phyloP scores from a whole-genome alignment of 1,140 invertebrate species.

The Drosophila repleta region DNA sequence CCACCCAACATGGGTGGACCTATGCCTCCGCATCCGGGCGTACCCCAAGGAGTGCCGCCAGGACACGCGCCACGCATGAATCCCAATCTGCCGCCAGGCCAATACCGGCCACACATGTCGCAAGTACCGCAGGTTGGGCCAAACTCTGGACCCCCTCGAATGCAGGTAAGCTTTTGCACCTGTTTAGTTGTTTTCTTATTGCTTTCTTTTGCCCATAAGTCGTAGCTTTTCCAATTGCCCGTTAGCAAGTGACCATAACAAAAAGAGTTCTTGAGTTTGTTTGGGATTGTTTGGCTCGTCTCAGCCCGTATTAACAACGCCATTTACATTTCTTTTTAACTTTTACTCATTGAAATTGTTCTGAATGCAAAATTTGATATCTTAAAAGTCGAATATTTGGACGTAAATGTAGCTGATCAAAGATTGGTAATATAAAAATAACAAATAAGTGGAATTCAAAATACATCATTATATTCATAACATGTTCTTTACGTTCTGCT shows the following conservation, averaged over 20 bases:
- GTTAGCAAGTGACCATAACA: constrained; percentile 20
- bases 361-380: constrained; percentile 78
- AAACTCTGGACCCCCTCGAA: constrained; percentile 79
- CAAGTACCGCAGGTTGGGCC: constrained; percentile 84
- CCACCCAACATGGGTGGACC: constrained; percentile 82
- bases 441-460: constrained; percentile 2
- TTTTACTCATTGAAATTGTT: constrained; percentile 75
- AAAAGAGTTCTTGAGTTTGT: constrained; percentile 29
- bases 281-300: constrained; percentile 28
- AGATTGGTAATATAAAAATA: constrained; percentile 4
- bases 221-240: constrained; percentile 28
- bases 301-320: constrained; percentile 49
- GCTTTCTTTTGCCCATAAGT: constrained; percentile 19
- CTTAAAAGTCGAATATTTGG: constrained; percentile 30
- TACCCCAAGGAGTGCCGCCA: constrained; percentile 80
- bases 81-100: constrained; percentile 77
- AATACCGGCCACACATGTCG: constrained; percentile 83
- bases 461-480: constrained; percentile 5
- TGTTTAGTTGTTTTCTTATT: constrained; percentile 12
- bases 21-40: constrained; percentile 84
- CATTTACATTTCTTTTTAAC: constrained; percentile 59
- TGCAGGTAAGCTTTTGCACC: constrained; percentile 71
- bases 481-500: neutral
- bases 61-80: constrained; percentile 88
- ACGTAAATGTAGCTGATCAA: constrained; percentile 12